These are phyloP conservation scores for Ambastaia sidthimunki DNA, from an alignment of 2,797 vertebrate species.

Conservation along the genomic window DNA sequence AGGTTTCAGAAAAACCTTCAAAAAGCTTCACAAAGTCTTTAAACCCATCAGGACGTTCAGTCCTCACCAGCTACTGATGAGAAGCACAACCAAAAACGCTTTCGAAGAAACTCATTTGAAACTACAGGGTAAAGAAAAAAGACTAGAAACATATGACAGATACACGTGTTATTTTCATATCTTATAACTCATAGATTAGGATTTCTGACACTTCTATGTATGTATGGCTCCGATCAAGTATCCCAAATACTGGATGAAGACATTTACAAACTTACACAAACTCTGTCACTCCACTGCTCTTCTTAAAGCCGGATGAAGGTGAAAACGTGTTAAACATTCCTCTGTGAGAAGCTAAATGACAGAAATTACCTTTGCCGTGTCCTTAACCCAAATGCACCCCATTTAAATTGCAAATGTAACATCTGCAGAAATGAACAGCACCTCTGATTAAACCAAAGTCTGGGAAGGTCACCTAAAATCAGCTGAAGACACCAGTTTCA, in stretches of 20 bases:
- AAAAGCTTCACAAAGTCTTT: constrained; percentile 21
- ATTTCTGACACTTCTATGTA: constrained; percentile 7
- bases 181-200: constrained; percentile 35
- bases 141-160: background rate
- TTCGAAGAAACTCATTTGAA: constrained; percentile 27
- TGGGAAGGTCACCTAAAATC: constrained; percentile 34
- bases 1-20: constrained; percentile 15
- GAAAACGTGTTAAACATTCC: constrained; percentile 19
- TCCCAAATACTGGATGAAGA: background rate
- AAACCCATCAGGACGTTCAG: constrained; percentile 18
- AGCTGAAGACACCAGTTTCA: constrained; percentile 3
- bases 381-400: constrained; percentile 48
- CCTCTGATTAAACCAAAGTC: constrained; percentile 44
- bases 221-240: too few relatives aligned
- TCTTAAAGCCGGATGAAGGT: constrained; percentile 46
- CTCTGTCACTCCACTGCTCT: constrained; percentile 31
- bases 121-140: constrained; percentile 4
- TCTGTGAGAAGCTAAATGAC: constrained; percentile 35
- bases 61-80: background rate
- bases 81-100: background rate
- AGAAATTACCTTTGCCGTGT: constrained; percentile 34
- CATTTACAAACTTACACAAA: constrained; percentile 43
- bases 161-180: constrained; percentile 4
- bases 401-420: constrained; percentile 60
- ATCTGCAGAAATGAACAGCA: constrained; percentile 30